These are phyloP conservation scores for Nesometra sesokonis DNA, from an alignment of 35 echinoderm and acorn worm species.

Conservation along the genomic window DNA sequence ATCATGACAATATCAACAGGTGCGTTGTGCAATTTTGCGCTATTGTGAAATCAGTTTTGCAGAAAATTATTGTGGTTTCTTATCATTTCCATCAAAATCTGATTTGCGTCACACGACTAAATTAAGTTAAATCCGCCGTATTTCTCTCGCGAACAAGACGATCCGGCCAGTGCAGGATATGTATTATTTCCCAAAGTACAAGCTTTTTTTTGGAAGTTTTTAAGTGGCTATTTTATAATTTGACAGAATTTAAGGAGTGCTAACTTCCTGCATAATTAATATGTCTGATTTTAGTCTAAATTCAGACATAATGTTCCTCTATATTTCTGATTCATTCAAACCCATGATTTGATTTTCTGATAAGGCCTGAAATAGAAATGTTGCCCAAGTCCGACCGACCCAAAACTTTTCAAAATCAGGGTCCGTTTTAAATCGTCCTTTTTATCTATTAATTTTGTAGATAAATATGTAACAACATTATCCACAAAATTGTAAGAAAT, in stretches of 20 bases:
- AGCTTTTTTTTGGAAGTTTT: background rate
- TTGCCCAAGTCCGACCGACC: no score
- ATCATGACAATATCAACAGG: background rate
- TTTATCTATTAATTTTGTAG: no score
- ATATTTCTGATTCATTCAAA: background rate
- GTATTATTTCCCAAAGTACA: background rate
- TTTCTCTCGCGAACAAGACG: background rate
- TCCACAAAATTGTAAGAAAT: no score
- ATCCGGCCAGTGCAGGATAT: background rate
- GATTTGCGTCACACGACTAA: background rate
- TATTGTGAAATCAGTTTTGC: background rate
- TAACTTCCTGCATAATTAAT: background rate
- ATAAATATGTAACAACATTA: no score
- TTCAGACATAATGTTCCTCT: background rate
- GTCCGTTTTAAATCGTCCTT: no score
- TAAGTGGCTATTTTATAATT: background rate
- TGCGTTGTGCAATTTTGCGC: background rate
- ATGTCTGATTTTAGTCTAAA: background rate
- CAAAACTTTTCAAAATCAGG: no score
- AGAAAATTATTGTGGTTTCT: background rate
- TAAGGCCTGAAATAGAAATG: no score
- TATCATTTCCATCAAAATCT: background rate
- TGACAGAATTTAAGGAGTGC: background rate
- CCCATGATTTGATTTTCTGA: background rate
- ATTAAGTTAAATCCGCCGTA: background rate